Percentiles rank a stretch among this genome's conserved stretches.
Evolutionary conservation across 2,888 invertebrate species (phyloP).

Genomic region (Macaria liturata): DNA sequence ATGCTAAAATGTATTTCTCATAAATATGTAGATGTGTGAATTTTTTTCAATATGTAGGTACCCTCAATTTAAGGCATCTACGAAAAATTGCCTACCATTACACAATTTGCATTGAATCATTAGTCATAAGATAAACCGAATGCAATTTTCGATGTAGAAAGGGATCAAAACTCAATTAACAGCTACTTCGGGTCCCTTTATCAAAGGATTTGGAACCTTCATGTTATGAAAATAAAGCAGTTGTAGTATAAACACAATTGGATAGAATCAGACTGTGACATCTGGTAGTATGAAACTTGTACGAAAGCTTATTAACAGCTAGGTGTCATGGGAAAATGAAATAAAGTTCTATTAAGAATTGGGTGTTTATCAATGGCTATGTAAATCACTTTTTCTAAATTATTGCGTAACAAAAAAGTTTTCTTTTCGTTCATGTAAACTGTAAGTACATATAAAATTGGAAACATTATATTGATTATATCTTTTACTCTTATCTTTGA

Average conservation of each 20-base stretch:
- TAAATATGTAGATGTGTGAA: too few species aligned
- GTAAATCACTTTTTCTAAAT: neutral
- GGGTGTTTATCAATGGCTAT: constrained; percentile 15
- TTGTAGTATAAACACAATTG: constrained; percentile 19
- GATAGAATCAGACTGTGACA: constrained; percentile 48
- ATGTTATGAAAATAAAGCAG: neutral
- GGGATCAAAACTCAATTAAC: constrained; percentile 63
- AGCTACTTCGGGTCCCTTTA: constrained; percentile 19
- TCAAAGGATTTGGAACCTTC: constrained; percentile 19
- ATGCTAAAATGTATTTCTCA: too few species aligned
- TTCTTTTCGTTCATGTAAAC: too few species aligned
- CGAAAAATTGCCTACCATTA: constrained; percentile 20
- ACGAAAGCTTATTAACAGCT: constrained; percentile 45
- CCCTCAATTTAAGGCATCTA: neutral
- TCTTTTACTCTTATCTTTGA: too few species aligned
- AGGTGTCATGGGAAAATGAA: constrained; percentile 38
- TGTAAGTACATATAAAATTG: too few species aligned
- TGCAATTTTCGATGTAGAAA: constrained; percentile 37
- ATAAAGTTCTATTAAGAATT: constrained; percentile 17
- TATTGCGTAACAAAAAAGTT: too few species aligned
- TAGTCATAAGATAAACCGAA: constrained; percentile 31
- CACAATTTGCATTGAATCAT: constrained; percentile 33
- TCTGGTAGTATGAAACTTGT: constrained; percentile 48
- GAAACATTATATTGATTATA: too few species aligned
- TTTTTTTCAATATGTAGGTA: too few species aligned